These are phyloP conservation scores for Craseonycteris thonglongyai DNA, from an alignment of 2,113 vertebrate genomes.

Conservation along the genomic window DNA sequence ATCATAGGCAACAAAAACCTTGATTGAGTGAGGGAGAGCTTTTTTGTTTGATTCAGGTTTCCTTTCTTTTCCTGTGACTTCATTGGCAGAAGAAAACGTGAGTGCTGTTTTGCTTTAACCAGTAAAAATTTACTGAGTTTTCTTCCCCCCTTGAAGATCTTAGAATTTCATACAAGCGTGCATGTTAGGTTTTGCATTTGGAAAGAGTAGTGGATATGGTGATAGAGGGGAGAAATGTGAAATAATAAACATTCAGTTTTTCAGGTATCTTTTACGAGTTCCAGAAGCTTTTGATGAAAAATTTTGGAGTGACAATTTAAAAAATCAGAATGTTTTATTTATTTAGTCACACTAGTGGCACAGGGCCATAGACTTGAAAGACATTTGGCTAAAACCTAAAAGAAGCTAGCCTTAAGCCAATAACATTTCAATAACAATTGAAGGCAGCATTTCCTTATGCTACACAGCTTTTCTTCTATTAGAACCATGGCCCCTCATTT, in stretches of 20 bases:
- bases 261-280: neutral
- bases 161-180: neutral
- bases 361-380: neutral
- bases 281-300: constrained; percentile 6
- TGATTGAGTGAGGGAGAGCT: neutral
- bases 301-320: neutral
- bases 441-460: constrained; percentile 9
- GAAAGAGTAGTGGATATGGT: neutral
- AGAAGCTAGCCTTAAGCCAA: neutral
- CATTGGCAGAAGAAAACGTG: neutral
- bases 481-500: neutral
- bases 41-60: neutral
- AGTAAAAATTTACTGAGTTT: neutral
- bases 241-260: neutral
- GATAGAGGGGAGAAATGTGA: neutral
- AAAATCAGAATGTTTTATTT: constrained; percentile 27
- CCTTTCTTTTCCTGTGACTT: neutral
- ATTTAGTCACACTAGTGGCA: neutral
- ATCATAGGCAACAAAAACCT: neutral
- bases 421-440: constrained; percentile 54
- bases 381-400: neutral
- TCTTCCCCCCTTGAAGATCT: neutral
- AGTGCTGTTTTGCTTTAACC: neutral
- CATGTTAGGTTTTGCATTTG: neutral
- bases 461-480: neutral